Conservation (phyloP, 2,797 vertebrate species). For the Neosalanx taihuensis region DNA sequence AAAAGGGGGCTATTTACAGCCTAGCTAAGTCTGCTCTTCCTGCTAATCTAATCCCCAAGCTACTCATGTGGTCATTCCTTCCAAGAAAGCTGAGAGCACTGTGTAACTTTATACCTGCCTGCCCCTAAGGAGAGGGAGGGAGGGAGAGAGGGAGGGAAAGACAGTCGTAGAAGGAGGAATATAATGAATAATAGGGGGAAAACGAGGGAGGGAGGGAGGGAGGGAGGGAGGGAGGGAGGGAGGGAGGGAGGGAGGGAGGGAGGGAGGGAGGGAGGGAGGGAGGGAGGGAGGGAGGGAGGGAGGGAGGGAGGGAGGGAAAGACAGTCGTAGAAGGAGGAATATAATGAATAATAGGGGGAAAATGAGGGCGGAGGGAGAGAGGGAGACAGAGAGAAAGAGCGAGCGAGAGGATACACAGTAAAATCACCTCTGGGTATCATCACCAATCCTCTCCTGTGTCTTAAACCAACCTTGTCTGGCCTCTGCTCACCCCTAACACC, state of each 20-base stretch:
- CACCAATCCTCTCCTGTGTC: conserved; percentile 46
- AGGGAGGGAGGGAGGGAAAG: conserved; percentile 29
- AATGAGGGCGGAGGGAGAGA: conserved; percentile 20
- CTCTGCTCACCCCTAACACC: conserved; percentile 59
- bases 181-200: conserved; percentile 3
- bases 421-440: conserved; percentile 73
- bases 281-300: conserved; percentile 34
- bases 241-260: conserved; percentile 32
- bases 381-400: conserved; percentile 27
- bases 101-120: conserved; percentile 78
- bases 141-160: conserved; percentile 32
- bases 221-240: conserved; percentile 27
- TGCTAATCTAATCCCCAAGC: conserved; percentile 81
- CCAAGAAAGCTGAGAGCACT: conserved; percentile 78
- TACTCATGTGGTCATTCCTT: conserved; percentile 80
- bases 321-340: conserved; percentile 31
- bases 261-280: conserved; percentile 27
- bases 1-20: conserved; percentile 78
- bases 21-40: conserved; percentile 76
- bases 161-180: conserved; percentile 31
- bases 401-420: conserved; percentile 44
- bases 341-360: conserved; percentile 2
- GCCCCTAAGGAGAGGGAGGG: conserved; percentile 67
- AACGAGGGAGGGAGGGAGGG: conserved; percentile 19
- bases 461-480: conserved; percentile 63